A percentile compares a stretch with the other conserved stretches of the same genome.
These are phyloP conservation scores for Cotesia glomerata DNA, from an alignment of 1,140 invertebrate species.

Conservation along the genomic window DNA sequence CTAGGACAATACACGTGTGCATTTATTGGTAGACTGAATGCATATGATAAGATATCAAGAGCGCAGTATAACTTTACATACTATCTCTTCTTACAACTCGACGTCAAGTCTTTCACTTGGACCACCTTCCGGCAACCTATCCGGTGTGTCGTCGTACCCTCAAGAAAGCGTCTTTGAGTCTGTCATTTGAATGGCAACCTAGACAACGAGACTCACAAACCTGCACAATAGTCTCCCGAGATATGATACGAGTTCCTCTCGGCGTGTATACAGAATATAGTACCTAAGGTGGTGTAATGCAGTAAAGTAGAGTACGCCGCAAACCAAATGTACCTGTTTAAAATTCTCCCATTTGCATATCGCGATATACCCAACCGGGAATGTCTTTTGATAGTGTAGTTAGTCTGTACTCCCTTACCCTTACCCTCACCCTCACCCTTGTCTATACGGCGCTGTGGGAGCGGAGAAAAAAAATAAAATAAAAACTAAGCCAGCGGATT, in stretches of 20 bases:
- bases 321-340: neutral
- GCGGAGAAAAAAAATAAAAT: no score
- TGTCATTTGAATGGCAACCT: neutral
- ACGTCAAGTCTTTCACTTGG: constrained; percentile 30
- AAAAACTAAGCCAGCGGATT: no score
- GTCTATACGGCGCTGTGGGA: no score
- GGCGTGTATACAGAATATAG: no score
- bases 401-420: no score
- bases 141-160: neutral
- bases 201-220: neutral
- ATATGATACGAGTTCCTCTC: neutral
- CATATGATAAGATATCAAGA: no score
- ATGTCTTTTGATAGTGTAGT: no score
- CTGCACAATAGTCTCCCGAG: neutral
- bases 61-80: neutral
- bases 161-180: neutral
- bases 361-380: neutral
- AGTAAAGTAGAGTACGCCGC: neutral
- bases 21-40: no score
- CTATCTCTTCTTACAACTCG: neutral
- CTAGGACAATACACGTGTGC: no score
- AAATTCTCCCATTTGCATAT: constrained; percentile 4
- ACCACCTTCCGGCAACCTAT: neutral
- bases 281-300: no score
- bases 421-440: no score